Evolutionary conservation across 2,797 vertebrate species (phyloP).

Genomic region (Selene dorsalis): DNA sequence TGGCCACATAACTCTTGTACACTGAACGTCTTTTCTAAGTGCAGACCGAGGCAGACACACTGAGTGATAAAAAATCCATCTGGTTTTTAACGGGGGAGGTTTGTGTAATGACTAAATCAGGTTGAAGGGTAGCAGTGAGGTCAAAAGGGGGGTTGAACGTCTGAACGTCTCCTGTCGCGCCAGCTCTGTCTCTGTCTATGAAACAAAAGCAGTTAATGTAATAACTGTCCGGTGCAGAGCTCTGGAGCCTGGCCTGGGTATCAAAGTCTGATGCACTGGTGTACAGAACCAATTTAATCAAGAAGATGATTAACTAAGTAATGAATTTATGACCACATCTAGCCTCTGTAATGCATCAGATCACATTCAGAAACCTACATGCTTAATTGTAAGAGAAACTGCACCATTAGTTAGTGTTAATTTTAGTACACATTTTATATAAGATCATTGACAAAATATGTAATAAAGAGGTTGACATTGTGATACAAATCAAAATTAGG

Average conservation of each 20-base stretch:
- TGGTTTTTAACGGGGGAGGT: slow-evolving; percentile 49
- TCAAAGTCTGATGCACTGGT: slow-evolving; percentile 38
- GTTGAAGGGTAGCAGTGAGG: slow-evolving; percentile 52
- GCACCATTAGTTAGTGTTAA: background rate
- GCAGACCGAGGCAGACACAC: slow-evolving; percentile 17
- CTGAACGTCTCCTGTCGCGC: slow-evolving; percentile 35
- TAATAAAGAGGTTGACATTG: background rate
- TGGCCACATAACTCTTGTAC: slow-evolving; percentile 12
- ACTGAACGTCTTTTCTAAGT: slow-evolving; percentile 10
- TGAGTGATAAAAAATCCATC: slow-evolving; percentile 30
- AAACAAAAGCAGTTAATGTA: slow-evolving; percentile 67
- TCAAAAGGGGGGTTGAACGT: slow-evolving; percentile 52
- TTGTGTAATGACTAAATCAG: slow-evolving; percentile 67
- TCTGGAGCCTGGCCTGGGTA: slow-evolving; percentile 4
- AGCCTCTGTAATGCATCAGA: background rate
- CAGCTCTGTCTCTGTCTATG: slow-evolving; percentile 52
- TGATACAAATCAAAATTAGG: background rate
- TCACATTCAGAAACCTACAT: background rate
- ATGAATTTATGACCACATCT: background rate
- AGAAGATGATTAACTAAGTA: slow-evolving; percentile 3
- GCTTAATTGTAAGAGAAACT: slow-evolving; percentile 4
- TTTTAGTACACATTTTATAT: background rate
- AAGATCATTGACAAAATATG: background rate
- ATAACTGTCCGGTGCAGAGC: slow-evolving; percentile 44
- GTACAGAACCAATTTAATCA: slow-evolving; percentile 6